Evolutionary conservation across 2,888 invertebrate species (phyloP).

Genomic region (Scelioninae gen. 1): DNA sequence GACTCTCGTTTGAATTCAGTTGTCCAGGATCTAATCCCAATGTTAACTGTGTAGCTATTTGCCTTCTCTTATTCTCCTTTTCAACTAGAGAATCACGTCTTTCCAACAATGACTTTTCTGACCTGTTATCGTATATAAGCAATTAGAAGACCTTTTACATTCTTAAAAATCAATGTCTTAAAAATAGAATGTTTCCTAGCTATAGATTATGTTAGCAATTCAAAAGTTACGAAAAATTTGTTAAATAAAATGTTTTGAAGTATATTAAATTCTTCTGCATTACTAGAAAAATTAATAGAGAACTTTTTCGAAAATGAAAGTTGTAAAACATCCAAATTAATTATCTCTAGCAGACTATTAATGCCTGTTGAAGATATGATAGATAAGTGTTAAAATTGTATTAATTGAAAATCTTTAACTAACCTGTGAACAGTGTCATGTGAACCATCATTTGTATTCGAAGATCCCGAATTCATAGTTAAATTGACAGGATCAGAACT

Average conservation of each 20-base stretch:
- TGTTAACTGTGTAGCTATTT: slow-evolving; percentile 83
- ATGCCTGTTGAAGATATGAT: too few relatives aligned
- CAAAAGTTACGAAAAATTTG: too few relatives aligned
- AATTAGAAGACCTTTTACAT: neutral
- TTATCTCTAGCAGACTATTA: too few relatives aligned
- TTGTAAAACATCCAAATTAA: too few relatives aligned
- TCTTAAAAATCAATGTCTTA: neutral
- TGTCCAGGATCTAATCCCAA: slow-evolving; percentile 89
- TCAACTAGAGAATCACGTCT: slow-evolving; percentile 82
- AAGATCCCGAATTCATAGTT: slow-evolving; percentile 84
- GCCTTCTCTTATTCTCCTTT: slow-evolving; percentile 81
- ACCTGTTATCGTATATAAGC: slow-evolving; percentile 69
- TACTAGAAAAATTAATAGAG: too few relatives aligned
- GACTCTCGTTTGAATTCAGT: slow-evolving; percentile 87
- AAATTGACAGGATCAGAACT: slow-evolving; percentile 94
- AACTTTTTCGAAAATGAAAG: too few relatives aligned
- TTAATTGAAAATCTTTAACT: neutral
- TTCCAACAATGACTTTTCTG: slow-evolving; percentile 81
- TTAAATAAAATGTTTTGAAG: too few relatives aligned
- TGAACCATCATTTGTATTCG: slow-evolving; percentile 82
- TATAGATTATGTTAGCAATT: too few relatives aligned
- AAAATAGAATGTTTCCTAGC: too few relatives aligned
- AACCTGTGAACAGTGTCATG: slow-evolving; percentile 82
- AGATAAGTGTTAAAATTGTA: too few relatives aligned
- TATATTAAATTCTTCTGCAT: too few relatives aligned